phyloP scores from a whole-genome alignment of 2,888 invertebrate genomes.

The Acheta domesticus region DNA sequence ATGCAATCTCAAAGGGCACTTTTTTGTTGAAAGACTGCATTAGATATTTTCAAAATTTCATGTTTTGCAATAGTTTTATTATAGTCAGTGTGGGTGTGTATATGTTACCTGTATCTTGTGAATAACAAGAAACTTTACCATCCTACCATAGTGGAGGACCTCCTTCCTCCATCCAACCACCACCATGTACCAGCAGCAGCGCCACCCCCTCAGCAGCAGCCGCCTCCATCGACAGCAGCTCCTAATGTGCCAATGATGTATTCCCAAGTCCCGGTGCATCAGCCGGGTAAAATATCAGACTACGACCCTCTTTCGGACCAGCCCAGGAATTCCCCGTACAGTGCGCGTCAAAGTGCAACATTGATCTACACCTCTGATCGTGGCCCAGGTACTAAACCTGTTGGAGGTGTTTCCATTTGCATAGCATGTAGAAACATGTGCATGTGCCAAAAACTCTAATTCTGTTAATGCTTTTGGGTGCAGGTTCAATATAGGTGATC shows the following conservation, averaged over 20 bases:
- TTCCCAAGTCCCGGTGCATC: constrained; percentile 12
- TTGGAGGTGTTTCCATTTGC: neutral
- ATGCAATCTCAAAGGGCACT: no score
- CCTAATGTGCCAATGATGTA: neutral
- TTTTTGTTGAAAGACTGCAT: no score
- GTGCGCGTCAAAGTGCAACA: constrained; percentile 74
- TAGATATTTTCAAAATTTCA: no score
- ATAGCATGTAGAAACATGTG: no score
- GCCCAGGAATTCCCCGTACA: constrained; percentile 66
- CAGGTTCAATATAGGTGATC: no score
- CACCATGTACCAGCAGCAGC: neutral
- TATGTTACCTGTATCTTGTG: no score
- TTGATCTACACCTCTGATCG: constrained; percentile 80
- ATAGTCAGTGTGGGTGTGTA: no score
- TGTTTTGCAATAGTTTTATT: no score
- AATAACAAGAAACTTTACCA: no score
- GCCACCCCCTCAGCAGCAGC: constrained; percentile 6
- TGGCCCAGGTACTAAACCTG: constrained; percentile 55
- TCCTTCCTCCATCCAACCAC: constrained; percentile 5
- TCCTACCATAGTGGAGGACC: neutral
- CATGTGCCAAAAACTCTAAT: no score
- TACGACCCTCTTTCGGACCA: constrained; percentile 73
- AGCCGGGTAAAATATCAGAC: constrained; percentile 66
- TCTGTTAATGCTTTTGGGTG: no score
- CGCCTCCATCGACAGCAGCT: neutral